phyloP scores from a whole-genome alignment of 2,888 invertebrate species.

The Ophion obscuratus region DNA sequence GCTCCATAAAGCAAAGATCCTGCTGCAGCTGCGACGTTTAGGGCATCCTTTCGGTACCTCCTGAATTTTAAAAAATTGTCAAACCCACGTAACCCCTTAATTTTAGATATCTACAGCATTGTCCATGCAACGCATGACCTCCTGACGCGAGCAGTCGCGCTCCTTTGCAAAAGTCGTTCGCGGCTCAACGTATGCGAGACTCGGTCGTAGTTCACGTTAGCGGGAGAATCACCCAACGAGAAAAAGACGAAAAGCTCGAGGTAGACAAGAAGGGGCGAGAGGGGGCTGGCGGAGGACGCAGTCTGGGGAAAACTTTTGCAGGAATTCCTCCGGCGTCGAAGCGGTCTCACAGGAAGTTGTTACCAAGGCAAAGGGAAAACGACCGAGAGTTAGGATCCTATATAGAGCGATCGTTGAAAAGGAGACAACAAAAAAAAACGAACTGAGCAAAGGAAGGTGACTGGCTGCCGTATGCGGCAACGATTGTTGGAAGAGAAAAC shows the following conservation, averaged over 20 bases:
- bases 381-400: constrained; percentile 44
- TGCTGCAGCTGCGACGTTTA: too few relatives aligned
- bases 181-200: constrained; percentile 62
- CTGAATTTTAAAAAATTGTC: too few relatives aligned
- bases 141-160: neutral
- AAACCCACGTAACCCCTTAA: neutral
- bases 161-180: constrained; percentile 26
- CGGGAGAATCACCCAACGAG: constrained; percentile 22
- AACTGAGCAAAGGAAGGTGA: constrained; percentile 20
- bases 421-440: constrained; percentile 30
- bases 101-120: neutral
- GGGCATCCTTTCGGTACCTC: too few relatives aligned
- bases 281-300: neutral
- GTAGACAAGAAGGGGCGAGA: neutral
- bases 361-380: constrained; percentile 21
- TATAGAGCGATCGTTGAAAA: constrained; percentile 14
- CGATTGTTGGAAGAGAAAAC: constrained; percentile 2
- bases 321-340: constrained; percentile 61
- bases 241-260: neutral
- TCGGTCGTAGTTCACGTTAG: constrained; percentile 62
- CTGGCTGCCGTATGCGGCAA: constrained; percentile 19
- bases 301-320: constrained; percentile 61
- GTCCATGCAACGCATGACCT: neutral
- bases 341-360: constrained; percentile 45
- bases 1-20: too few relatives aligned